Base-by-base conservation (phyloP, 2,113 vertebrate genomes). In the Falcunculus frontatus region DNA sequence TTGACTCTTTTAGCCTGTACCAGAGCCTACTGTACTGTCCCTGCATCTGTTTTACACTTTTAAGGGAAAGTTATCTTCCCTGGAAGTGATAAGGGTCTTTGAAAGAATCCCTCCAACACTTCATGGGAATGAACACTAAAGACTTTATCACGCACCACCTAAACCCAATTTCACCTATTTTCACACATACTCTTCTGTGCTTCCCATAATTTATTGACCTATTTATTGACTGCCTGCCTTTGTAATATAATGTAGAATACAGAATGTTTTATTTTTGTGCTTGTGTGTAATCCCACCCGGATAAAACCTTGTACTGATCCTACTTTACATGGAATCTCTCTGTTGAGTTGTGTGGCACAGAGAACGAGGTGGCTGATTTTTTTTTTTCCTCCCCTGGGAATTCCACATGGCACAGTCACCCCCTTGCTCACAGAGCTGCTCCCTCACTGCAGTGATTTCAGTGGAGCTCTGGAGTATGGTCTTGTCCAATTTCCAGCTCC, bases 161-260 rank as follows among this genome's bases (percentile, higher is more conserved):
- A 62, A 90, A 93, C 62, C 52, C 10, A 86, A 16, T 87, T 90
- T 88, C 78, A 87, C 80, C 75, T 55, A 4, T 52, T 90, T 86
- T 86, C 89, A 83, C 96, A 81, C 96, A 75, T 62, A 89, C 84
- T 86, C 96, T 93, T 93, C 93, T 91, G 91, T 85, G 91, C 93
- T 97, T 96, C 82, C 92, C 95, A 84, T 97, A 98, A 98, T 98
- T 98, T 98, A 98, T 98, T 98, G 94, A 96, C 93, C 90, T 98
- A 98, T 98, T 98, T 98, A 98, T 98, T 98, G 97, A 97, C 94
- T 79, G 92, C 74, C 81, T 91, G 86, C 96, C 91, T 96, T 97
- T 98, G 98, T 98, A 98, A 98, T 90, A 98, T 98, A 98, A 73
- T 98, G 98, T 98, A 98, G 98, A 98, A 98, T 98, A 98, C 95